phyloP scores from a whole-genome alignment of 2,888 invertebrate genomes.

The Cerastis leucographa region DNA sequence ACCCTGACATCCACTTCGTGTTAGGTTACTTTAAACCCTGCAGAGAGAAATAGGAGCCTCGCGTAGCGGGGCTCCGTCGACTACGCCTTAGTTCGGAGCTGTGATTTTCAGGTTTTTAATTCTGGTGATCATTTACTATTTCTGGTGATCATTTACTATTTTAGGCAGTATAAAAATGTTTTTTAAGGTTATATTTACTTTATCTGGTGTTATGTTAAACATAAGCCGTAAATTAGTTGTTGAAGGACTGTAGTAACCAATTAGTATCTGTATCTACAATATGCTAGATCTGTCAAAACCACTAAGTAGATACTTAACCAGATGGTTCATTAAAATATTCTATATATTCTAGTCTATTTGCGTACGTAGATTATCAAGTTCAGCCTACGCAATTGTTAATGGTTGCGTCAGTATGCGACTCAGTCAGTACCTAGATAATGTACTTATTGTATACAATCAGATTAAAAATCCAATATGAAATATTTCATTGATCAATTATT shows the following conservation, averaged over 20 bases:
- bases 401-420: constrained; percentile 12
- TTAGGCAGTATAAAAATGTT: no score
- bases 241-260: constrained; percentile 9
- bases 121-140: no score
- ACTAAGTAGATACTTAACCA: constrained; percentile 10
- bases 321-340: constrained; percentile 27
- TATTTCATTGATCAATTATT: neutral
- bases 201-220: no score
- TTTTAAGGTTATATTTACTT: no score
- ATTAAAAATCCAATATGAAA: constrained; percentile 14
- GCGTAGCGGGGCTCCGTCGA: no score
- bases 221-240: neutral
- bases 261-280: constrained; percentile 5
- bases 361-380: constrained; percentile 16
- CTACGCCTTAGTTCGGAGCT: no score
- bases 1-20: no score
- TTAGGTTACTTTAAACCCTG: no score
- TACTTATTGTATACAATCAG: constrained; percentile 14
- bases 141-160: no score
- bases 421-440: constrained; percentile 13
- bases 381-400: constrained; percentile 11
- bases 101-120: no score
- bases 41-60: no score
- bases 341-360: neutral
- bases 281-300: constrained; percentile 30